phyloP scores from a whole-genome alignment of 2,888 invertebrate species.

The Troides aeacus region DNA sequence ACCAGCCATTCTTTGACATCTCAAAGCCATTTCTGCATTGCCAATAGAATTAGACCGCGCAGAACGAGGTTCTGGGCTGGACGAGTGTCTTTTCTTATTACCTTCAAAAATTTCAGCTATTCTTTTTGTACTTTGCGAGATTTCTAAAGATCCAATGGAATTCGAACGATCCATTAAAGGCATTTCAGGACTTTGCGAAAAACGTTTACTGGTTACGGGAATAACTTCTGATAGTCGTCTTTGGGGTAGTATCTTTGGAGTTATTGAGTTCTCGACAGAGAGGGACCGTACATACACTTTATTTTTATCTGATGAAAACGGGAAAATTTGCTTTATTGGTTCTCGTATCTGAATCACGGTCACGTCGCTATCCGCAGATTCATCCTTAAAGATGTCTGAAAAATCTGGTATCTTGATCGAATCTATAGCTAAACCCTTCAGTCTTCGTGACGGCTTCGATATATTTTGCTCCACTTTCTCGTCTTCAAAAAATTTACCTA shows the following conservation, averaged over 20 bases:
- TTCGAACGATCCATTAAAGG: constrained; percentile 48
- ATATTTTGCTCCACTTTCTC: constrained; percentile 42
- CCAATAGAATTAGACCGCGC: constrained; percentile 49
- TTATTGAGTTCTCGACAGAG: constrained; percentile 39
- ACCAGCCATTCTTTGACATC: constrained; percentile 62
- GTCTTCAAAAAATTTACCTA: constrained; percentile 53
- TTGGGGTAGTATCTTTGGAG: constrained; percentile 35
- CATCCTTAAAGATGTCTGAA: constrained; percentile 52
- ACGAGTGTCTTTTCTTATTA: constrained; percentile 51
- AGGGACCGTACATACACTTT: constrained; percentile 39
- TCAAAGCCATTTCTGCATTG: constrained; percentile 55
- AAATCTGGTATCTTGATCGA: constrained; percentile 48
- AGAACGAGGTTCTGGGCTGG: constrained; percentile 53
- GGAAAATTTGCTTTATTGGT: constrained; percentile 37
- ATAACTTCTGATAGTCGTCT: constrained; percentile 51
- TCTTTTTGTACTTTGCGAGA: constrained; percentile 50
- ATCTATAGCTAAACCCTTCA: constrained; percentile 60
- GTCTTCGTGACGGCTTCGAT: constrained; percentile 49
- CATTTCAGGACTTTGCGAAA: constrained; percentile 53
- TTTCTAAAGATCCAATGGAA: constrained; percentile 55
- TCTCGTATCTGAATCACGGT: constrained; percentile 46
- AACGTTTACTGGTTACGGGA: constrained; percentile 42
- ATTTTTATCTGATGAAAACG: constrained; percentile 39
- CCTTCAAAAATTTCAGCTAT: constrained; percentile 64
- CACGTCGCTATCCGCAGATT: constrained; percentile 57